Evolutionary conservation across 2,888 invertebrate species (phyloP), one percentile per base, ranked within the genome.

Genomic region (Diaperis boleti): DNA sequence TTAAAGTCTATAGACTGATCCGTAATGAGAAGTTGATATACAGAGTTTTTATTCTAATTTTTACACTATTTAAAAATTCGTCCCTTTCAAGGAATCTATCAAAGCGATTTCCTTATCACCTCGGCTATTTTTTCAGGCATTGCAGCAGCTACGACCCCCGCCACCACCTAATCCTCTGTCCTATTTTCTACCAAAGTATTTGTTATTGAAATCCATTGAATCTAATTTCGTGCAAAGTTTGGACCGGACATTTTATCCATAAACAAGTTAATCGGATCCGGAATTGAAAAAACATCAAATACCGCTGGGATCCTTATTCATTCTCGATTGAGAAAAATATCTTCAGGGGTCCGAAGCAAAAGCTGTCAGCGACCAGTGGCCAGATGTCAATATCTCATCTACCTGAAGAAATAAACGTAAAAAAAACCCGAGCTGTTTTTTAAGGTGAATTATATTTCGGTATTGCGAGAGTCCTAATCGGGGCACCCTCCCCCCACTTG

Each of bases 191-290:
- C 20, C 13, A 42, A 42, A 6, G 18, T 18, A 37, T 50, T 44
- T 45, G 59, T 63, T 63, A 59, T 59, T 63, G 63, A 42, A 57
- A 50, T 47, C 47, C 45, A 62, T 59, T 59, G 55, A 62, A 64
- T 50, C 61, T 52, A 65, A 67, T 67, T 61, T 60, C 44, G 55
- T 59, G 65, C 67, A 60, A 69, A 67, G 69, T 72, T 70, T 74
- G 74, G 67, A 60, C 72, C 66, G 74, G 75, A 75, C 76, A 67
- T 76, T 75, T 73, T 68, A 70, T 69, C 70, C 74, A 76, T 75
- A 77, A 77, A 76, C 77, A 77, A 77, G 73, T 77, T 78, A 78
- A 78, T 78, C 78, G 77, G 77, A 78, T 78, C 73, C 72, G 68
- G 70, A 75, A 77, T 77, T 74, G 77, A 76, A 77, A 76, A 78